Evolutionary conservation across 1,140 invertebrate species (phyloP), one percentile per base, ranked within the genome.

Genomic region (Eumeta japonica): DNA sequence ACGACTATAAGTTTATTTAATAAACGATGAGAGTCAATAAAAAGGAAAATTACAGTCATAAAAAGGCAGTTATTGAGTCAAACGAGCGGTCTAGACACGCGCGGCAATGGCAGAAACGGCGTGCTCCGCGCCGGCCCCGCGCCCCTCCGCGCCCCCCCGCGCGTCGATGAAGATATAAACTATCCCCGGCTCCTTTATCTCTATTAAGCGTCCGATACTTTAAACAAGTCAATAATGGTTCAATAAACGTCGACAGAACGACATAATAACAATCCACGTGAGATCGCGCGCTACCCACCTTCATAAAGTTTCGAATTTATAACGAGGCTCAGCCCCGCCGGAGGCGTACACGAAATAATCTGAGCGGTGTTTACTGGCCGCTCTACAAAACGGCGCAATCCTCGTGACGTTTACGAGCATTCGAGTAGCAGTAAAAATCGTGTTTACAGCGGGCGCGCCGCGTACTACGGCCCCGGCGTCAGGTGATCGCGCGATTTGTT

Each of bases 391-490:
- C 59, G 66, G 60, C 52, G 63, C 59, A 64, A 66, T 71, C 61
- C 59, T 58, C 56, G 60, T 70, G 66, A 70, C 70, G 58, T 70
- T 76, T 68, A 76, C 63, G 73, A 71, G 49, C 65, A 45, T 53
- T 68, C 52, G 60, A 68, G 66, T 61, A 62, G 63, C 68, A 60
- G 62, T 73, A 74, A 76, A 74, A 76, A 68, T 73, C 58, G 67
- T 65, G 67, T 74, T 74, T 74, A 74, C 62, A 60, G 58, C 45
- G 46, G 37, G 32, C 42, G 39, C 47, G 37, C 37, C 31, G 45
- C 43, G 39, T n/a, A n/a, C n/a, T n/a, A 24, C 20, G 20, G 20
- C n/a, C 5, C 20, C n/a, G 20, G n/a, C 20, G 5, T 5, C 5
- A 24, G 20, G 5, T n/a, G 20, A 7, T 5, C 20, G 20, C 5